Evolutionary conservation across 2,797 vertebrate species (phyloP).

Genomic region (Muscicapa comitata): DNA sequence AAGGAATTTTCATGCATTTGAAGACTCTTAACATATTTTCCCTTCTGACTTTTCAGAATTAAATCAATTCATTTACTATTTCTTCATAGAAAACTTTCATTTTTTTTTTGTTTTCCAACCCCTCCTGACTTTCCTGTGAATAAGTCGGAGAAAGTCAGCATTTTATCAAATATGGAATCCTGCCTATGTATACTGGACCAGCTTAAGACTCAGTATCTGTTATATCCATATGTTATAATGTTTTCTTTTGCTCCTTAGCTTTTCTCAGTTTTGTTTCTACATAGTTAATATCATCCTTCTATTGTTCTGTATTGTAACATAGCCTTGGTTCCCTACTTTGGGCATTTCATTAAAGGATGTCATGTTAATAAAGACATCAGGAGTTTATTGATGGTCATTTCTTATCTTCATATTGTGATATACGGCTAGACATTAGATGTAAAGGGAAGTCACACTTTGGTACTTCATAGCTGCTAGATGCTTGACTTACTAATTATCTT

Average conservation of each 20-base stretch:
- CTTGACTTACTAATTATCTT: background rate
- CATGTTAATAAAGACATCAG: background rate
- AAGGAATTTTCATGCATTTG: background rate
- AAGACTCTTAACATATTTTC: background rate
- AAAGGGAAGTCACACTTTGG: background rate
- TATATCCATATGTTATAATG: background rate
- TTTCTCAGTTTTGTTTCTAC: background rate
- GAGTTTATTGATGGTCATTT: background rate
- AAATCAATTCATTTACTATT: background rate
- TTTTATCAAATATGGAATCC: background rate
- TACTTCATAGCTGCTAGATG: background rate
- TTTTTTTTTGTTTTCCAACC: background rate
- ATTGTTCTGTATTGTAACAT: background rate
- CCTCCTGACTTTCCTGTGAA: background rate
- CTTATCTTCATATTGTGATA: background rate
- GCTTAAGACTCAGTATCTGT: background rate
- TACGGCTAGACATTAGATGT: background rate
- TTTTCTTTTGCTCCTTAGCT: background rate
- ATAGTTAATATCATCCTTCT: background rate
- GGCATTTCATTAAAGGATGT: background rate
- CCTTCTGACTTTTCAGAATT: background rate
- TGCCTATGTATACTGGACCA: background rate
- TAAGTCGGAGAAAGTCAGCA: background rate
- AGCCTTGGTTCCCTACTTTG: background rate
- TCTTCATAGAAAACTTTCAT: background rate